phyloP scores from a whole-genome alignment of 2,113 vertebrate species.

The Anguilla japonica region DNA sequence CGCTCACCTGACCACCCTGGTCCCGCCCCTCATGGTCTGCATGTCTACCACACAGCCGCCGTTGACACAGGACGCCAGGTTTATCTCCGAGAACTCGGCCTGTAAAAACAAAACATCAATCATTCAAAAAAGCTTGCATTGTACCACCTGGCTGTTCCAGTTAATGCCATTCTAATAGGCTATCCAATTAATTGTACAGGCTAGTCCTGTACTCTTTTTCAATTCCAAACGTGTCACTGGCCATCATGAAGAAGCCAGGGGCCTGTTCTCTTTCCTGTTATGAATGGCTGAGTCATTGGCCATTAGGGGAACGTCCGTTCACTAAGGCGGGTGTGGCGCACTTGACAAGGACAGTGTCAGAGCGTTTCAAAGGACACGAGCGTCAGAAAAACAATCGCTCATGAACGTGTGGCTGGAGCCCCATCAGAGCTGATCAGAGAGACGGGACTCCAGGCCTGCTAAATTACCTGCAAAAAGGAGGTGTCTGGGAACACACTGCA shows the following conservation, averaged over 20 bases:
- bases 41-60: slow-evolving; percentile 93
- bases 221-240: not conserved
- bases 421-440: too few relatives aligned
- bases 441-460: too few relatives aligned
- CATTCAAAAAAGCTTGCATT: not conserved
- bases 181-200: not conserved
- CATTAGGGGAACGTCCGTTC: not conserved
- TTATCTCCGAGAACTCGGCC: slow-evolving; percentile 28
- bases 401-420: too few relatives aligned
- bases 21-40: slow-evolving; percentile 85
- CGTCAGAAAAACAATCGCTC: not conserved
- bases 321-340: not conserved
- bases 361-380: not conserved
- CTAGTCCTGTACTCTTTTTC: not conserved
- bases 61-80: slow-evolving; percentile 69
- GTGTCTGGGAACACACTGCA: not conserved
- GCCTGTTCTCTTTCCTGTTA: not conserved
- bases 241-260: not conserved
- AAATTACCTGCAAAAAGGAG: too few relatives aligned
- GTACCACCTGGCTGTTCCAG: not conserved
- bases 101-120: slow-evolving; percentile 53
- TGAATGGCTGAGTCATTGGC: not conserved
- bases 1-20: slow-evolving; percentile 90
- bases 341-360: not conserved
- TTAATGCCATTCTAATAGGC: not conserved